Conservation (phyloP, 2,113 vertebrate genomes). For the Motacilla alba region DNA sequence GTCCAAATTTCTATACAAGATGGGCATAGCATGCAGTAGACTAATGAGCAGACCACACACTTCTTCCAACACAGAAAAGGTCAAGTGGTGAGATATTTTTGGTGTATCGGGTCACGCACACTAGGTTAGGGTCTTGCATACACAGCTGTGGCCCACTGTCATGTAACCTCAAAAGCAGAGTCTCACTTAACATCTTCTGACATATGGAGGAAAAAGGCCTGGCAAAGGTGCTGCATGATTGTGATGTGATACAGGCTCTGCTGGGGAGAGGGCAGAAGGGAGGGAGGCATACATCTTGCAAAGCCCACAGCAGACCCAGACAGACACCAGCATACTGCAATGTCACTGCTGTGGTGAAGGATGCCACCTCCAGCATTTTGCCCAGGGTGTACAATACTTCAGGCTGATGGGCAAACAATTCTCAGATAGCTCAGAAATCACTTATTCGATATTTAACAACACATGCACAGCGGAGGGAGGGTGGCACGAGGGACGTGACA, state of each 20-base stretch:
- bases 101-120: background rate
- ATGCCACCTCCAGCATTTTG: background rate
- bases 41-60: background rate
- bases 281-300: background rate
- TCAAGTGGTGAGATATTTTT: background rate
- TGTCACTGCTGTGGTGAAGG: background rate
- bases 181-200: background rate
- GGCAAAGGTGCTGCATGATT: background rate
- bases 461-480: accelerated
- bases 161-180: background rate
- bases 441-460: background rate
- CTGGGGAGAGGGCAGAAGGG: background rate
- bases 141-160: background rate
- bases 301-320: background rate
- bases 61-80: background rate
- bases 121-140: background rate
- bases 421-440: background rate
- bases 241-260: background rate
- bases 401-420: background rate
- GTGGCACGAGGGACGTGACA: accelerated
- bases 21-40: background rate
- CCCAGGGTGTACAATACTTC: background rate
- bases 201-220: background rate
- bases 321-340: background rate
- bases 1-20: background rate